A percentile compares a stretch with the other conserved stretches of the same genome.
Conservation (phyloP, 2,797 vertebrate species). For the Meda fulgida region DNA sequence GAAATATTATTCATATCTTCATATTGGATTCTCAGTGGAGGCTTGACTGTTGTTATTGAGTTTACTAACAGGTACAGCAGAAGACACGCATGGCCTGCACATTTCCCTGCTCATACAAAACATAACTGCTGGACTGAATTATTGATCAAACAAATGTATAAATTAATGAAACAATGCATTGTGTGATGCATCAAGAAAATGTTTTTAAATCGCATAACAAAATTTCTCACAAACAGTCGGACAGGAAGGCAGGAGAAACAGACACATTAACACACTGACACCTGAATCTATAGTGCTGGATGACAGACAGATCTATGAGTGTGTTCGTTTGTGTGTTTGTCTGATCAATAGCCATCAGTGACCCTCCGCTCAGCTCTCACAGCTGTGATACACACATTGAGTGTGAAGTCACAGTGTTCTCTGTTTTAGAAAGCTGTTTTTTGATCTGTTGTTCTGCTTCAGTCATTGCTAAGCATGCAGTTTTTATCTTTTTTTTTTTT, state of each 20-base stretch:
- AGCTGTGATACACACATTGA: slow-evolving; percentile 67
- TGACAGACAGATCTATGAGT: slow-evolving; percentile 68
- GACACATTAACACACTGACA: slow-evolving; percentile 62
- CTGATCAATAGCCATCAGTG: slow-evolving; percentile 82
- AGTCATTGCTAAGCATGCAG: slow-evolving; percentile 62
- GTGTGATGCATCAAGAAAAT: background rate
- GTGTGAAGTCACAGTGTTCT: slow-evolving; percentile 49
- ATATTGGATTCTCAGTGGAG: slow-evolving; percentile 62
- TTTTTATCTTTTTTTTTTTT: slow-evolving; percentile 65
- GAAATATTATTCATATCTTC: slow-evolving; percentile 53
- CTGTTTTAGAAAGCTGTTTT: slow-evolving; percentile 32
- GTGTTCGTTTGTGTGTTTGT: slow-evolving; percentile 51
- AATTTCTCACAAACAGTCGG: background rate
- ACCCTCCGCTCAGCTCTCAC: slow-evolving; percentile 70
- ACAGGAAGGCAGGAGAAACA: slow-evolving; percentile 18
- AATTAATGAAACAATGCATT: background rate
- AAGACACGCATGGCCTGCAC: background rate
- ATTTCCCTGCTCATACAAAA: background rate
- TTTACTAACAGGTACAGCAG: slow-evolving; percentile 71
- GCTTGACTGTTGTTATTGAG: slow-evolving; percentile 63
- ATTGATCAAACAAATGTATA: background rate
- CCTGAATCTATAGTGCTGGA: slow-evolving; percentile 74
- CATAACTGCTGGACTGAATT: background rate
- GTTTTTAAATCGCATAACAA: background rate
- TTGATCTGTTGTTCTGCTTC: slow-evolving; percentile 40